Evolutionary conservation across 1,140 invertebrate species (phyloP), one percentile per base, ranked within the genome.

Genomic region (Parasteatoda tepidariorum): DNA sequence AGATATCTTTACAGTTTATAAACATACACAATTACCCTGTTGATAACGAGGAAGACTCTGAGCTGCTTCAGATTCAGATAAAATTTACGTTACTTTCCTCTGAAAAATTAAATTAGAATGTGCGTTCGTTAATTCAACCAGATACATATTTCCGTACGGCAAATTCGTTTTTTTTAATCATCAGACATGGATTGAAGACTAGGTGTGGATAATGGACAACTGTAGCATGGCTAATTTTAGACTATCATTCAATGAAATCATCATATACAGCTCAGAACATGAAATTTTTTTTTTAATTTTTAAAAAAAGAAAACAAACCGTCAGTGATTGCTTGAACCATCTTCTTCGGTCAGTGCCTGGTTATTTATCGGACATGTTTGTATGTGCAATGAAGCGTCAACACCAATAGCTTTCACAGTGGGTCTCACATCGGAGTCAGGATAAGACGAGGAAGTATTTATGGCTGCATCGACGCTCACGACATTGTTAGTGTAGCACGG

Each of bases 291-390:
- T 34, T 67, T 67, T 33, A 38, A 11, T 31, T 41, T 26, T 54
- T 71, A 82, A 67, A 82, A 82, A 62, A 64, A 22, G 34, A 70
- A 71, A 28, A 82, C 78, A 62, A 82, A 82, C 57, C 48, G 78
- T 82, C 78, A 82, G 34, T 82, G 78, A 26, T 62, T 82, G 24
- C 55, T 82, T 13, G 66, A 59, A 3, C 61, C 31, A 9, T 82
- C 78, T 26, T 48, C 26, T 6, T 82, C 78, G 30, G 64, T 15
- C 7, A 13, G 22, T 31, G 55, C 76, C 15, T 79, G 76, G 13
- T 22, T 34, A 26, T 68, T 79, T 48, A 79, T 55, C 1, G 76
- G 26, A 30, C 73, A 76, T 6, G 55, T 34, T 48, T 79, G 76
- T 28, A 79, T 79, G 26, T 82, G 78, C 34, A 76, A 54, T 1